Base-by-base conservation (phyloP, 2,113 vertebrate genomes). In the Ursus arctos region DNA sequence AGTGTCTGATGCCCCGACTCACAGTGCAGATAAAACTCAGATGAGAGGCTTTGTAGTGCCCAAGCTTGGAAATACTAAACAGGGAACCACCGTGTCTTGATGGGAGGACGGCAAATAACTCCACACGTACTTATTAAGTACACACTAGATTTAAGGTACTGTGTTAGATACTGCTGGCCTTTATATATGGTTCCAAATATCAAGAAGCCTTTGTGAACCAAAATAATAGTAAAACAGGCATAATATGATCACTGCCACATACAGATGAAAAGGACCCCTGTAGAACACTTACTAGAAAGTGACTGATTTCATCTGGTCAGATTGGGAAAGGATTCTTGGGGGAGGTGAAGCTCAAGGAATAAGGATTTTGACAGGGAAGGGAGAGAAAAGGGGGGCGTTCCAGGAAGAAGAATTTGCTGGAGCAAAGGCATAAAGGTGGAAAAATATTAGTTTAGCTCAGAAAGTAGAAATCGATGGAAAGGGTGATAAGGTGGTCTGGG, bases 381-480 rank as follows among this genome's bases (percentile, higher is more conserved):
- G 13, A 57, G 22, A 72, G 16, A 5, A 40, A 21, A 36, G 1
- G 1, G 12, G 2, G 47, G 9, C 6, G 53, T 84, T 96, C 7
- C 7, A 36, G 33, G 51, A 83, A 51, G 9, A 96, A 8, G 13
- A 28, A 72, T 51, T 77, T 87, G 9, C 6, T 47, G 5, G 33
- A 94, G 33, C 10, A 97, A 86, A 95, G 16, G 16, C 83, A 33
- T 53, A 81, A 88, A 80, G 49, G 55, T 67, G 2, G 18, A 55
- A 79, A 95, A 95, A 76, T 88, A 90, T n/a, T 83, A 92, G 76
- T 88, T 96, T 79, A 80, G 43, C 40, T 72, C 24, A 67, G 53
- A 36, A 26, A 88, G 57, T n/a, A 72, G 43, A 43, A 63, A 71
- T 47, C 80, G 69, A 84, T 87, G 24, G 40, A 84, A 90, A 84